A percentile compares a stretch with the other conserved stretches of the same genome.
These are phyloP conservation scores for Thamnaconus septentrionalis DNA, from an alignment of 2,113 vertebrate species.

Conservation along the genomic window DNA sequence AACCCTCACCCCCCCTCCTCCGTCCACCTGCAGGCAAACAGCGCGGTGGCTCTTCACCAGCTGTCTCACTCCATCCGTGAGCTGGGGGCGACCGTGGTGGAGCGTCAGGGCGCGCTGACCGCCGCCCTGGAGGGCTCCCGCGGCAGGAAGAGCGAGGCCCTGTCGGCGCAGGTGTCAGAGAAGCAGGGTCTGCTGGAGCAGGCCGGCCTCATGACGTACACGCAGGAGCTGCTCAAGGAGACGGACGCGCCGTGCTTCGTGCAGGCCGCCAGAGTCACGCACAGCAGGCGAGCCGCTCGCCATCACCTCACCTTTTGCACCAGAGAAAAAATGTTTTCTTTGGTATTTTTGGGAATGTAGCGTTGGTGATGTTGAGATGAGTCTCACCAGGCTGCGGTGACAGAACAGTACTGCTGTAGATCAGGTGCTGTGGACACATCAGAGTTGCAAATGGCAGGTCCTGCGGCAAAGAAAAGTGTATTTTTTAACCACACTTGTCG, in stretches of 20 bases:
- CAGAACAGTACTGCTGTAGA: too few species aligned
- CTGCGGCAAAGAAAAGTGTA: too few species aligned
- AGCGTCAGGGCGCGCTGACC: constrained; percentile 82
- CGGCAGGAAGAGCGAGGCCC: constrained; percentile 75
- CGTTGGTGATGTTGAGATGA: too few species aligned
- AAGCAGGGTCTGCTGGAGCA: constrained; percentile 89
- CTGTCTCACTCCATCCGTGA: constrained; percentile 83
- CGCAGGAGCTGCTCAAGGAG: constrained; percentile 95
- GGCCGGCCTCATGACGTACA: constrained; percentile 88
- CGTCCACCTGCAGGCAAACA: constrained; percentile 78
- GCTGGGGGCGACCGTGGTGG: constrained; percentile 82
- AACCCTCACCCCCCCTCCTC: too few species aligned
- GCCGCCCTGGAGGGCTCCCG: constrained; percentile 85
- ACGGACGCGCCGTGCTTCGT: constrained; percentile 92
- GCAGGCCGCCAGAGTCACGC: constrained; percentile 90
- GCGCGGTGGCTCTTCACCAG: constrained; percentile 85
- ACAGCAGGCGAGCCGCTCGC: constrained; percentile 77
- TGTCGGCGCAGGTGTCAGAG: constrained; percentile 84
- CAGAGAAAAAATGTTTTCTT: neutral
- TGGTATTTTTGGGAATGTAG: too few species aligned
- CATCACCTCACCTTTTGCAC: neutral
- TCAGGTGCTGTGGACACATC: too few species aligned
- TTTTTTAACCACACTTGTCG: too few species aligned
- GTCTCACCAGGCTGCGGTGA: too few species aligned
- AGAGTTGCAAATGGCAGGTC: too few species aligned